These are phyloP conservation scores for Crematogaster levior DNA, from an alignment of 2,888 invertebrate species.

Conservation along the genomic window DNA sequence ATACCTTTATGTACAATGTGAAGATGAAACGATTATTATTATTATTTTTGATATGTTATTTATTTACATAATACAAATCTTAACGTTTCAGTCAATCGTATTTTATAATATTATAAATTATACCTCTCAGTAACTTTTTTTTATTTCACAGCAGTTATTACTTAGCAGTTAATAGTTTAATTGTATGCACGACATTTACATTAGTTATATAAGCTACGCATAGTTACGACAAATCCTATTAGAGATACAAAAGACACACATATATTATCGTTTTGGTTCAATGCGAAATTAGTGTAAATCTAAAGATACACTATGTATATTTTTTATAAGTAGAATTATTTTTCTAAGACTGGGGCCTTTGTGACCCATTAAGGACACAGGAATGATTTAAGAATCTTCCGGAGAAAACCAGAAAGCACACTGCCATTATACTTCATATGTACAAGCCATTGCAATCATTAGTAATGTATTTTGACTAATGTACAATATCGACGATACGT, in stretches of 20 bases:
- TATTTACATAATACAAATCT: slow-evolving; percentile 40
- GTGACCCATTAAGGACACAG: slow-evolving; percentile 71
- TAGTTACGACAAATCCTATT: slow-evolving; percentile 18
- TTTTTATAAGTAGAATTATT: slow-evolving; percentile 63
- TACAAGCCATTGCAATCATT: slow-evolving; percentile 56
- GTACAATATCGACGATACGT: slow-evolving; percentile 68
- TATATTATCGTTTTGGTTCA: neutral
- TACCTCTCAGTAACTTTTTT: neutral
- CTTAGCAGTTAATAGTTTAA: neutral
- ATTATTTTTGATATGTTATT: slow-evolving; percentile 56
- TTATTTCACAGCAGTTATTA: slow-evolving; percentile 24
- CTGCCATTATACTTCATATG: slow-evolving; percentile 78
- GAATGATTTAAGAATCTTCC: slow-evolving; percentile 72
- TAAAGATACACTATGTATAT: slow-evolving; percentile 11
- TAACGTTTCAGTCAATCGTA: slow-evolving; percentile 35
- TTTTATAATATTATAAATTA: slow-evolving; percentile 24
- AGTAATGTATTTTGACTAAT: slow-evolving; percentile 70
- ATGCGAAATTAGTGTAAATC: slow-evolving; percentile 19
- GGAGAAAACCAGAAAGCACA: slow-evolving; percentile 79
- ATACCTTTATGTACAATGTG: slow-evolving; percentile 20
- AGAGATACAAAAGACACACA: neutral
- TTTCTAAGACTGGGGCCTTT: slow-evolving; percentile 79
- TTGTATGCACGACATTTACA: slow-evolving; percentile 24
- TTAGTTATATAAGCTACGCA: neutral
- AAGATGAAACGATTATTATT: slow-evolving; percentile 23